A percentile compares a stretch with the other conserved stretches of the same genome.
phyloP scores from a whole-genome alignment of 1,140 invertebrate genomes.

The Halesus radiatus region DNA sequence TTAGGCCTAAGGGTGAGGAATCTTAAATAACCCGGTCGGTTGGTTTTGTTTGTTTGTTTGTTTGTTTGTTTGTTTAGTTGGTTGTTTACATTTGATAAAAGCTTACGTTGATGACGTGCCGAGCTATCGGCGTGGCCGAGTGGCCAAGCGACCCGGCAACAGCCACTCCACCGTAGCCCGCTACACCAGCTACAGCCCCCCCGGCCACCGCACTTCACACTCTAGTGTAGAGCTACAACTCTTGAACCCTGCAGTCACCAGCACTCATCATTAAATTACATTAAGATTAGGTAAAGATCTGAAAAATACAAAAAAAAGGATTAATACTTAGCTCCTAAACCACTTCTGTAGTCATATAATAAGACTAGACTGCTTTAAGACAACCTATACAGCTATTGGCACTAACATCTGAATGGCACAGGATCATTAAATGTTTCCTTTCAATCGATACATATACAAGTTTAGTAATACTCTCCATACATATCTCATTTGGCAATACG shows the following conservation, averaged over 20 bases:
- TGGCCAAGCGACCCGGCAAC: too few species aligned
- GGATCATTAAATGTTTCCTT: constrained; percentile 45
- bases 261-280: constrained; percentile 56
- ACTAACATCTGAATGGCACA: constrained; percentile 56
- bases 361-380: constrained; percentile 58
- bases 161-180: too few species aligned
- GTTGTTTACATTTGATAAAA: constrained; percentile 55
- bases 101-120: constrained; percentile 57
- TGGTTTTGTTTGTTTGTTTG: too few species aligned
- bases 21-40: constrained; percentile 51
- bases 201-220: constrained; percentile 50
- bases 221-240: constrained; percentile 56
- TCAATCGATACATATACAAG: constrained; percentile 50
- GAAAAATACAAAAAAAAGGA: constrained; percentile 59
- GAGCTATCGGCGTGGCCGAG: constrained; percentile 20
- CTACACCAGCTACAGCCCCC: not conserved
- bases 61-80: too few species aligned
- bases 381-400: constrained; percentile 59
- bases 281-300: constrained; percentile 59
- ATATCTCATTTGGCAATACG: constrained; percentile 53
- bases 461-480: constrained; percentile 52
- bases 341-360: constrained; percentile 57
- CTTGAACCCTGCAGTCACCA: constrained; percentile 59
- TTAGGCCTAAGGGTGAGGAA: constrained; percentile 58
- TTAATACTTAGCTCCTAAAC: constrained; percentile 58